Base-by-base conservation (phyloP, 2,113 vertebrate species). In the Xerus inauris region DNA sequence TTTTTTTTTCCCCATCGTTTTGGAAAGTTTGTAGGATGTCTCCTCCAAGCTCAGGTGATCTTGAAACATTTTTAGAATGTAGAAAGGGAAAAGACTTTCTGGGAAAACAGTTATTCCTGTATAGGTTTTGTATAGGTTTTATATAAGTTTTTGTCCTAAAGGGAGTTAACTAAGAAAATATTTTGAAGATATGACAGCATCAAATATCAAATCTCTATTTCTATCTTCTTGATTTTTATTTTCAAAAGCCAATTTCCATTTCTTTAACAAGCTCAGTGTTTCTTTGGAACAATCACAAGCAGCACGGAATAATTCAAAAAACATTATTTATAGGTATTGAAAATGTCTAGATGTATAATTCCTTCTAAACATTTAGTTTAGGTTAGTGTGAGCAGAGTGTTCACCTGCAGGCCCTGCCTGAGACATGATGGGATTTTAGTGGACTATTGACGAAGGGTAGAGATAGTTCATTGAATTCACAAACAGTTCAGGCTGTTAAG, bases 161-260 rank as follows among this genome's bases (percentile, higher is more conserved):
- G 49, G 32, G 13, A 89, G 19, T 94, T 84, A 85, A 42, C 49
- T 38, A 73, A 93, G 35, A 24, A 84, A 87, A 81, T 89, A 87
- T 40, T 92, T 94, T 87, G 19, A 82, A 79, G 38, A 1, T 83
- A 32, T 83, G 38, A 28, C 30, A 94, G 80, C 24, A 75, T 0
- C 75, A 38, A 93, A 75, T 6, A 79, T 38, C 45, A 69, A 80
- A 42, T 82, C 32, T 92, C 30, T 94, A 2, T 83, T 38, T 91
- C 35, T 94, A 2, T 83, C 38, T 89, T 38, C 14, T 49, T 5
- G 9, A 7, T 79, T 93, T 49, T 57, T 57, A 17, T 76, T 69
- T 16, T 22, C 11, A 22, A 81, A 47, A 89, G 9, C 7, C 26
- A 91, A 83, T 76, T 81, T 9, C 16, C 9, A 47, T 89, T 77